These are phyloP conservation scores for Cataglyphis cursor DNA, from an alignment of 2,888 invertebrate species.

Conservation along the genomic window DNA sequence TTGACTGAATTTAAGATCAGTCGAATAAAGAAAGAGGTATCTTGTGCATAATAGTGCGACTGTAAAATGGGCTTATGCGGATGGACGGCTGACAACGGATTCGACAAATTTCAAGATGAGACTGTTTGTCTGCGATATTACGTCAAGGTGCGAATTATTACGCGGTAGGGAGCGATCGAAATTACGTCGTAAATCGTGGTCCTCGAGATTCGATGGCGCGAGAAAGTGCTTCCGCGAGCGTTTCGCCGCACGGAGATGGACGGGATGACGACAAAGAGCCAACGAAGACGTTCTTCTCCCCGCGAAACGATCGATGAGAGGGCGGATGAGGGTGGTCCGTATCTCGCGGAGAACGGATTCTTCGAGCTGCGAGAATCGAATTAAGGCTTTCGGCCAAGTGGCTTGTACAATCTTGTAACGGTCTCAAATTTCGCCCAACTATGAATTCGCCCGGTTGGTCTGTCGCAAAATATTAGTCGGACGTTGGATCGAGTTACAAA, in stretches of 20 bases:
- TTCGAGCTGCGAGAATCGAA: constrained; percentile 36
- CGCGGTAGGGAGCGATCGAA: constrained; percentile 33
- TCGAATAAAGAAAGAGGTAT: background rate
- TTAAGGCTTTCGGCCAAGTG: constrained; percentile 47
- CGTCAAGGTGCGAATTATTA: constrained; percentile 40
- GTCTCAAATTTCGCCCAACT: constrained; percentile 39
- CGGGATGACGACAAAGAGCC: constrained; percentile 49
- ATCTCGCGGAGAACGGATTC: constrained; percentile 28
- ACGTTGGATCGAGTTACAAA: constrained; percentile 5
- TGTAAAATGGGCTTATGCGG: background rate
- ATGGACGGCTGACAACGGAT: constrained; percentile 38
- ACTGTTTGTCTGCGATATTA: constrained; percentile 29
- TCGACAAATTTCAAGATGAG: constrained; percentile 29
- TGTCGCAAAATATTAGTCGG: background rate
- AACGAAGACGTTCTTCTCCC: constrained; percentile 43
- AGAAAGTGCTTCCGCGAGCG: constrained; percentile 48
- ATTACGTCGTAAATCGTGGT: constrained; percentile 53
- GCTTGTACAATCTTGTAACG: constrained; percentile 38
- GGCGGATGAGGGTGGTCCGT: constrained; percentile 8
- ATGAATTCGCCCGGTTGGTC: background rate
- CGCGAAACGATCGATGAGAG: constrained; percentile 37
- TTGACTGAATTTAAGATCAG: background rate
- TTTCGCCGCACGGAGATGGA: constrained; percentile 41
- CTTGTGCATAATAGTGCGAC: background rate
- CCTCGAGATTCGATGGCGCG: constrained; percentile 52